Conservation (phyloP, 2,888 invertebrate species). For the Pyrrhosoma nymphula region DNA sequence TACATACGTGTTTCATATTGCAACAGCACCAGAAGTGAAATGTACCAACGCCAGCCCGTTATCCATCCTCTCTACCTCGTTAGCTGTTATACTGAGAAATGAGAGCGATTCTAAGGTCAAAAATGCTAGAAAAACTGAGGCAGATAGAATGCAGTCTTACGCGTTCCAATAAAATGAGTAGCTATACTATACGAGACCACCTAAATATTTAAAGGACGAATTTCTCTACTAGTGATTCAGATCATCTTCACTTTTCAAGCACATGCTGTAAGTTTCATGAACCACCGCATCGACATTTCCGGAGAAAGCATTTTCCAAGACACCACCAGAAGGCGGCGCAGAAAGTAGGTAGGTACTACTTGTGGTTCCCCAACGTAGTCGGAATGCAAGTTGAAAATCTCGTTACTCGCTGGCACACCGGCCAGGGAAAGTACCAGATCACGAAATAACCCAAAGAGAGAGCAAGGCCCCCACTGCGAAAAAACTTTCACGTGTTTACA, state of each 20-base stretch:
- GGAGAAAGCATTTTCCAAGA: not conserved
- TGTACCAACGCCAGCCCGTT: too few species aligned
- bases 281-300: not conserved
- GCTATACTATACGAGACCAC: too few species aligned
- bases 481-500: slow-evolving; percentile 32
- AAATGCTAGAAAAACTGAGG: too few species aligned
- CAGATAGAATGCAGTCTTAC: too few species aligned
- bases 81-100: too few species aligned
- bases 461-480: not conserved
- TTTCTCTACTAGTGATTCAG: too few species aligned
- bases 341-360: not conserved
- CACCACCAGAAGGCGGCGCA: not conserved
- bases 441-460: not conserved
- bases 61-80: too few species aligned
- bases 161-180: too few species aligned
- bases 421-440: not conserved
- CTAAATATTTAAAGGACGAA: too few species aligned
- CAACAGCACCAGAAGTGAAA: too few species aligned
- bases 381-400: not conserved
- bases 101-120: too few species aligned
- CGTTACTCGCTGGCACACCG: not conserved
- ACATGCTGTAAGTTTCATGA: not conserved
- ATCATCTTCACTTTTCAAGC: not conserved
- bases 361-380: not conserved
- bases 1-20: too few species aligned